Conservation (phyloP, 1,140 invertebrate species). For the Platyscapa corneri region DNA sequence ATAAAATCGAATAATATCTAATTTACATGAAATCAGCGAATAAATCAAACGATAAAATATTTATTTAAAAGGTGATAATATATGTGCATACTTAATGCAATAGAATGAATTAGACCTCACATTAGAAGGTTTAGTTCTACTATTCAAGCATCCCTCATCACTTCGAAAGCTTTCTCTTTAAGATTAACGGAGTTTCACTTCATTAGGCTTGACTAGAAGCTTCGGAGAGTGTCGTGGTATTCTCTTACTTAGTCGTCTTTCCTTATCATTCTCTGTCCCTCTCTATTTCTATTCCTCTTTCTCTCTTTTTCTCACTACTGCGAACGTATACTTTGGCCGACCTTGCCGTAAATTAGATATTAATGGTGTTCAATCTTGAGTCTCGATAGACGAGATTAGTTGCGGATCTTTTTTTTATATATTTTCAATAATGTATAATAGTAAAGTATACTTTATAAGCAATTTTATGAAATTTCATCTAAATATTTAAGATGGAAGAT, state of each 20-base stretch:
- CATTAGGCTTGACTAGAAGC: slow-evolving; percentile 55
- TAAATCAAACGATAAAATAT: background rate
- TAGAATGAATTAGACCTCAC: slow-evolving; percentile 1
- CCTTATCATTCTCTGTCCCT: background rate
- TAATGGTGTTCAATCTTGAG: slow-evolving; percentile 33
- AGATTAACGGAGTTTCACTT: slow-evolving; percentile 62
- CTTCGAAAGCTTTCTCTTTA: slow-evolving; percentile 51
- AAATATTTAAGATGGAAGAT: background rate
- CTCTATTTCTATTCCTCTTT: background rate
- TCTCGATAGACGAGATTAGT: background rate
- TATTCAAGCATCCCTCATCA: slow-evolving; percentile 11
- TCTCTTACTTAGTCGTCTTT: background rate
- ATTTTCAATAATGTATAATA: background rate
- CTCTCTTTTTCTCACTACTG: background rate
- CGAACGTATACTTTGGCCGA: background rate
- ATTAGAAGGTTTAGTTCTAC: slow-evolving; percentile 32
- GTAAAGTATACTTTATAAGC: background rate
- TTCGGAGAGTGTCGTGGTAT: slow-evolving; percentile 20
- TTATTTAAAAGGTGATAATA: background rate
- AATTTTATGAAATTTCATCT: background rate
- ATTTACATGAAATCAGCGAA: background rate
- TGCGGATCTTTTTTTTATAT: background rate
- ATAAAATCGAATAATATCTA: background rate
- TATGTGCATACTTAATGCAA: background rate
- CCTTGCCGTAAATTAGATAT: slow-evolving; percentile 34